phyloP scores from a whole-genome alignment of 2,888 invertebrate genomes.

The Cenopis cana region DNA sequence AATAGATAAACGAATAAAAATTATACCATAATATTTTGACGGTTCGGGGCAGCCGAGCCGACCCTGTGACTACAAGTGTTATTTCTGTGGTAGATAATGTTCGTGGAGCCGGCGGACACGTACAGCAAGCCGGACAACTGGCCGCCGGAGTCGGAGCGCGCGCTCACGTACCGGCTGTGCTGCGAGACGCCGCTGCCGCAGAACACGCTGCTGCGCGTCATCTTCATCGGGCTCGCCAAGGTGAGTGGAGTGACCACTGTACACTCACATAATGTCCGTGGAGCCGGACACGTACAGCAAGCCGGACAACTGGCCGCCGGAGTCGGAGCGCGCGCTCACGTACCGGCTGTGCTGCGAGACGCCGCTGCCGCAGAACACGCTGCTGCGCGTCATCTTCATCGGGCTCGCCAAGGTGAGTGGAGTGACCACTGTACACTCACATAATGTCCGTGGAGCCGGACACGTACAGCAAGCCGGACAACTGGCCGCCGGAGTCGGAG shows the following conservation, averaged over 20 bases:
- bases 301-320: slow-evolving; percentile 95
- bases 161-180: slow-evolving; percentile 90
- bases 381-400: slow-evolving; percentile 92
- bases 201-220: slow-evolving; percentile 91
- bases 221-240: slow-evolving; percentile 92
- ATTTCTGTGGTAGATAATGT: slow-evolving; percentile 80
- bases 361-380: slow-evolving; percentile 93
- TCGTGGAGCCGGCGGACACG: slow-evolving; percentile 91
- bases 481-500: slow-evolving; percentile 97
- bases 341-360: slow-evolving; percentile 94
- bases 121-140: slow-evolving; percentile 94
- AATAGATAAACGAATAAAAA: too few relatives aligned
- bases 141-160: slow-evolving; percentile 96
- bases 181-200: slow-evolving; percentile 95
- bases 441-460: slow-evolving; percentile 92
- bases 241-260: slow-evolving; percentile 63
- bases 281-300: slow-evolving; percentile 94
- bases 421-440: too few relatives aligned
- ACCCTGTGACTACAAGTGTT: too few relatives aligned
- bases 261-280: slow-evolving; percentile 85
- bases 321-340: slow-evolving; percentile 92
- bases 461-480: slow-evolving; percentile 92
- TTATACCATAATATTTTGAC: too few relatives aligned
- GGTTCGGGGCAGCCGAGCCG: too few relatives aligned
- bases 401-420: slow-evolving; percentile 91